Percentiles rank a stretch among this genome's conserved stretches.
Conservation (phyloP, 2,797 vertebrate species). For the Chaetodon trifasciatus region DNA sequence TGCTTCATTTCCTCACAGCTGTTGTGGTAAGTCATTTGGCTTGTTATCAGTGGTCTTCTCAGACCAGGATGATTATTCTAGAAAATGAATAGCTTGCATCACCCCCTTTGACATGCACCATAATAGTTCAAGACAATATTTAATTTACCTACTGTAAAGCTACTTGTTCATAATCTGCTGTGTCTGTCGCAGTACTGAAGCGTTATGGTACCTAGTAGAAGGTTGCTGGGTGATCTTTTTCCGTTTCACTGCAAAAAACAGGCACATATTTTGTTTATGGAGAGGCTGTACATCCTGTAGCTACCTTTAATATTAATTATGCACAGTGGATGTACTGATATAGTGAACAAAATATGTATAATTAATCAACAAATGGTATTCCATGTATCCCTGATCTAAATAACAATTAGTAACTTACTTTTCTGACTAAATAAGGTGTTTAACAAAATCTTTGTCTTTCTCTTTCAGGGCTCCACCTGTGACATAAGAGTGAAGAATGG, state of each 20-base stretch:
- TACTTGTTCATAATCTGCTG: neutral
- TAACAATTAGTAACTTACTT: neutral
- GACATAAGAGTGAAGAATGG: constrained; percentile 94
- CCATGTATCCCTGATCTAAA: neutral
- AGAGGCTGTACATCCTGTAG: neutral
- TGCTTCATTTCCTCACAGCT: constrained; percentile 96
- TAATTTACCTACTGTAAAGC: neutral
- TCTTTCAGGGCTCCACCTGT: constrained; percentile 91
- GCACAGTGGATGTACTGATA: neutral
- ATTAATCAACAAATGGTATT: neutral
- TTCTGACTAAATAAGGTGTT: neutral
- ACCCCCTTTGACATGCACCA: neutral
- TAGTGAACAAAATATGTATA: neutral
- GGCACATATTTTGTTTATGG: neutral
- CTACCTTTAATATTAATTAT: neutral
- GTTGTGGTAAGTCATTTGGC: constrained; percentile 90
- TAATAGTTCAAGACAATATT: neutral
- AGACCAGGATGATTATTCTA: neutral
- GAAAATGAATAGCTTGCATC: neutral
- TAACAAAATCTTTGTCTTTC: neutral
- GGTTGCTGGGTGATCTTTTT: neutral
- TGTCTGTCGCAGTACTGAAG: neutral
- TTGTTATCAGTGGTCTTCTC: constrained; percentile 3
- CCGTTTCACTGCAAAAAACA: neutral
- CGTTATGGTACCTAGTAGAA: neutral